Evolutionary conservation across 2,888 invertebrate genomes (phyloP), one percentile per base, ranked within the genome.

Genomic region (Netelia fuscicornis): DNA sequence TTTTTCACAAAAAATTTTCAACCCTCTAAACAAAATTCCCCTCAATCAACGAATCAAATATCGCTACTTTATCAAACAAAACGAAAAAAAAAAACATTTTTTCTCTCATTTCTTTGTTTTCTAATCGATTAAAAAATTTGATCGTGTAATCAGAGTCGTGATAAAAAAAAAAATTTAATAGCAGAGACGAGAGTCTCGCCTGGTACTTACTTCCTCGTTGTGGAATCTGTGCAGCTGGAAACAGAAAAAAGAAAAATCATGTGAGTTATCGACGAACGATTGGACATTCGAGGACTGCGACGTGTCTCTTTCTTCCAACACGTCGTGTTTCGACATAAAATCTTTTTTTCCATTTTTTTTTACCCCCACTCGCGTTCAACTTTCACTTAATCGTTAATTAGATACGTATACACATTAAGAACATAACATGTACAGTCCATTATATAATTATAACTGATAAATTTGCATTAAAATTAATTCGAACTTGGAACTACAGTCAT

Each of bases 191-290:
- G 65, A 48, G 48, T 62, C 23, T 65, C 65, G 48, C 48, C 30
- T 80, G 48, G 94, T 96, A 97, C 97, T 97, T 95, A 97, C 97
- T 97, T 96, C 97, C 97, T 96, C 97, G 97, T 95, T 97, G 97
- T 94, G 97, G 97, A 94, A 97, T 97, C 96, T 97, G 97, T 94
- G 97, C 97, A 96, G 97, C 97, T 97, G 96, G 91, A 97, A 95
- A 95, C 95, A 95, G 94, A 95, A 94, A 94, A 93, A 93, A 91
- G 92, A 91, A 90, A 85, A 87, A 83, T 79, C 65, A 86, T 87
- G 87, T 91, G 68, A 91, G 90, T 92, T 89, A 91, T 89, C 87
- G 87, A 85, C 81, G 75, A 82, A 83, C 72, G 74, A 80, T 30
- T 10, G 17, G 1, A 52, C 44, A 54, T 62, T 62, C 37, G 13